Evolutionary conservation across 2,113 vertebrate genomes (phyloP).

Genomic region (Ailuropoda melanoleuca): DNA sequence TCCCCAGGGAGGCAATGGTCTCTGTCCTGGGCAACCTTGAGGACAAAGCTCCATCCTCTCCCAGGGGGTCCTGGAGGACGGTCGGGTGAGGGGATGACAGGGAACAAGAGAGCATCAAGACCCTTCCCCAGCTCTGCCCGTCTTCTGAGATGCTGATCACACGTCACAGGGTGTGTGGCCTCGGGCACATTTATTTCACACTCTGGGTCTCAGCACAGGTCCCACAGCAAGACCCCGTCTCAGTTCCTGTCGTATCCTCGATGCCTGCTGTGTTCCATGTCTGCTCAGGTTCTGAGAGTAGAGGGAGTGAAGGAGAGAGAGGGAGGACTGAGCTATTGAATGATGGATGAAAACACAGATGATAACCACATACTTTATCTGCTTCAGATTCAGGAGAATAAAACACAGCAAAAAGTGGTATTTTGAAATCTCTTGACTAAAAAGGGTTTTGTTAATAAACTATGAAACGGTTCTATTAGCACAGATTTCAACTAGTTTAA

Average conservation of each 20-base stretch:
- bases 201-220: not conserved
- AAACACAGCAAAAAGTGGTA: constrained; percentile 87
- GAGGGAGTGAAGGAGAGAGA: not conserved
- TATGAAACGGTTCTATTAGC: not conserved
- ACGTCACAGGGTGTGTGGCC: not conserved
- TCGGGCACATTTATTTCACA: not conserved
- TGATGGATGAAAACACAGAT: not conserved
- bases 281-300: not conserved
- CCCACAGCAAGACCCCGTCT: not conserved
- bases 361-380: constrained; percentile 82
- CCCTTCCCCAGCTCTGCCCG: no score
- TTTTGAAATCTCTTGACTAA: not conserved
- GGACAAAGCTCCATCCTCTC: not conserved
- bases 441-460: not conserved
- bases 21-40: not conserved
- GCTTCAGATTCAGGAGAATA: constrained; percentile 96
- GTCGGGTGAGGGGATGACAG: not conserved
- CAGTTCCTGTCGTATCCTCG: not conserved
- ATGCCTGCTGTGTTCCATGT: not conserved
- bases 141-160: not conserved
- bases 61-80: not conserved
- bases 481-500: not conserved
- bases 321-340: not conserved
- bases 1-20: not conserved
- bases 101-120: not conserved